Evolutionary conservation across 1,140 invertebrate genomes (phyloP).

Genomic region (Pinna nobilis): DNA sequence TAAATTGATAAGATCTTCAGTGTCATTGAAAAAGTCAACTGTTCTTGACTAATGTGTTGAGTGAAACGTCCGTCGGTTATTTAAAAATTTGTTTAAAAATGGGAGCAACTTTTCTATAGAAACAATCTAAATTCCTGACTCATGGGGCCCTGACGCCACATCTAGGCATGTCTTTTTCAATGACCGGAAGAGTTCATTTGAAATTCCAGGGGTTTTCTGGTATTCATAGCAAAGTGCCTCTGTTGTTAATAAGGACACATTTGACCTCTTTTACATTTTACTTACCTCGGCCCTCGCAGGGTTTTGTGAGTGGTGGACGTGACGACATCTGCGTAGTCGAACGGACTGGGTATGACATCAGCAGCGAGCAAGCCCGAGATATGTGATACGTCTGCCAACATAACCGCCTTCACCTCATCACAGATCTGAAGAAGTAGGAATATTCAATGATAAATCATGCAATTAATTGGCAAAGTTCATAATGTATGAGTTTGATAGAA

Average conservation of each 20-base stretch:
- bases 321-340: conserved; percentile 94
- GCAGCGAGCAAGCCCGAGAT: conserved; percentile 94
- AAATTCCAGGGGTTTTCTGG: not conserved
- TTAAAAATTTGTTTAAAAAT: too few relatives aligned
- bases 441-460: not conserved
- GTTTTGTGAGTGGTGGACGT: conserved; percentile 98
- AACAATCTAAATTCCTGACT: too few relatives aligned
- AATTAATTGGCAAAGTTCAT: too few relatives aligned
- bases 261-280: not conserved
- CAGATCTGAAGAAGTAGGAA: conserved; percentile 79
- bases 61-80: too few relatives aligned
- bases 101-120: too few relatives aligned
- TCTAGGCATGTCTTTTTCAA: too few relatives aligned
- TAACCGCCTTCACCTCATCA: conserved; percentile 87
- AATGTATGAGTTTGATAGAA: too few relatives aligned
- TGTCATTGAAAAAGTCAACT: too few relatives aligned
- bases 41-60: too few relatives aligned
- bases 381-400: conserved; percentile 97
- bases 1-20: too few relatives aligned
- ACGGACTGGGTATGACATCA: conserved; percentile 88
- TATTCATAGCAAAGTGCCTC: not conserved
- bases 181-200: too few relatives aligned
- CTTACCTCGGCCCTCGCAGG: conserved; percentile 85
- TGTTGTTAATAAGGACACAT: not conserved
- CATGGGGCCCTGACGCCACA: too few relatives aligned